Percentiles rank a stretch among this genome's conserved stretches.
Conservation (phyloP, 1,140 invertebrate species). For the Grapholita molesta region DNA sequence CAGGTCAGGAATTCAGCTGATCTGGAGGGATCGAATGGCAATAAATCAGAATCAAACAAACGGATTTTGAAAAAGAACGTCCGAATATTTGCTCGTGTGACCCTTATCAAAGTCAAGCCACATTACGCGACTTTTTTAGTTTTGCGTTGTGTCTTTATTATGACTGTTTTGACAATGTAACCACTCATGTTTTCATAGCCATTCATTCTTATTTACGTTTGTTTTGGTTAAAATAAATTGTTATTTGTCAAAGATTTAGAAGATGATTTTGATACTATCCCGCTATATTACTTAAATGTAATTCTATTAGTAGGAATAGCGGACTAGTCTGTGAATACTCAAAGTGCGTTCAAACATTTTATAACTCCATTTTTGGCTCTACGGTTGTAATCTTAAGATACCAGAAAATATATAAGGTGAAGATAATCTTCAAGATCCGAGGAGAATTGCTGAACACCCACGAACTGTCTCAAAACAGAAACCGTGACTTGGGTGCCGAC, state of each 20-base stretch:
- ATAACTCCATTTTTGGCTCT: not conserved
- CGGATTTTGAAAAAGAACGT: conserved; percentile 5
- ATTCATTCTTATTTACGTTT: no score
- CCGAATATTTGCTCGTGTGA: not conserved
- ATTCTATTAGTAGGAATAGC: no score
- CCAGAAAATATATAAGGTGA: not conserved
- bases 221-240: no score
- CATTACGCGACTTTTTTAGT: not conserved
- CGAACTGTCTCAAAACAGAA: not conserved
- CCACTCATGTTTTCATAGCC: not conserved
- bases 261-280: no score
- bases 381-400: not conserved
- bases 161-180: not conserved
- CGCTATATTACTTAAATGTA: no score
- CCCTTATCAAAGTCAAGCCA: conserved; percentile 4
- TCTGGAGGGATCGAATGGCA: not conserved
- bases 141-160: not conserved
- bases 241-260: no score
- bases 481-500: not conserved
- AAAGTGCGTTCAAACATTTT: not conserved
- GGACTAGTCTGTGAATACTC: not conserved
- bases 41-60: conserved; percentile 16
- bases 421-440: conserved; percentile 3
- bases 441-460: not conserved
- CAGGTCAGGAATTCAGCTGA: not conserved